Percentiles rank a stretch among this genome's conserved stretches.
phyloP scores from a whole-genome alignment of 2,888 invertebrate species.

The Amiota minor region DNA sequence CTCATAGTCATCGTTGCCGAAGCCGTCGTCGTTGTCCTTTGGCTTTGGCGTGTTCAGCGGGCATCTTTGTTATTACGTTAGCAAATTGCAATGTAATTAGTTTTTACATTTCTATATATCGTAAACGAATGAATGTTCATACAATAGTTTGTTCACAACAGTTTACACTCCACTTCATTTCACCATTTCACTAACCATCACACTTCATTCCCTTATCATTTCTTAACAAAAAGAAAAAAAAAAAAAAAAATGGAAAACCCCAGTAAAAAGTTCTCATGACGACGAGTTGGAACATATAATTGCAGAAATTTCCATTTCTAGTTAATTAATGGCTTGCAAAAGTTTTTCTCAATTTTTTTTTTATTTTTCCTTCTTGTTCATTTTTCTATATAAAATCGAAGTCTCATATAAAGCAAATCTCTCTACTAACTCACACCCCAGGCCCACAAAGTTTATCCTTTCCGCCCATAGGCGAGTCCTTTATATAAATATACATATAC shows the following conservation, averaged over 20 bases:
- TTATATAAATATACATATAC: too few relatives aligned
- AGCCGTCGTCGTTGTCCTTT: too few relatives aligned
- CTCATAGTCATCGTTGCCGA: slow-evolving; percentile 10
- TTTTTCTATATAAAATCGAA: too few relatives aligned
- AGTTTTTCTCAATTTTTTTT: slow-evolving; percentile 19
- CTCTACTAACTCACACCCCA: too few relatives aligned
- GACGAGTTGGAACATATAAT: slow-evolving; percentile 55
- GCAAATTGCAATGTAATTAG: slow-evolving; percentile 70
- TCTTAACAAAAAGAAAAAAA: background rate
- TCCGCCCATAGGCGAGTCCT: too few relatives aligned
- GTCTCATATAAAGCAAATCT: too few relatives aligned
- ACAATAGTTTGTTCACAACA: background rate
- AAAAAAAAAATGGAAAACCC: too few relatives aligned
- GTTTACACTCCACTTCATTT: background rate
- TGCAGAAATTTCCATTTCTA: slow-evolving; percentile 65
- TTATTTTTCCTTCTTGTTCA: too few relatives aligned
- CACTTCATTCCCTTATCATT: slow-evolving; percentile 5
- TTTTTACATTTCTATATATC: slow-evolving; percentile 61
- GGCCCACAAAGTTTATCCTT: too few relatives aligned
- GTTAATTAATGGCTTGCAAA: slow-evolving; percentile 61
- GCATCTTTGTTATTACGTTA: slow-evolving; percentile 35
- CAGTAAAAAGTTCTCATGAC: too few relatives aligned
- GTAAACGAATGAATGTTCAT: too few relatives aligned
- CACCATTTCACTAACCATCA: too few relatives aligned
- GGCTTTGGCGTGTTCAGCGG: background rate